These are phyloP conservation scores for Harpagoxenus sublaevis DNA, from an alignment of 2,888 invertebrate genomes.

Conservation along the genomic window DNA sequence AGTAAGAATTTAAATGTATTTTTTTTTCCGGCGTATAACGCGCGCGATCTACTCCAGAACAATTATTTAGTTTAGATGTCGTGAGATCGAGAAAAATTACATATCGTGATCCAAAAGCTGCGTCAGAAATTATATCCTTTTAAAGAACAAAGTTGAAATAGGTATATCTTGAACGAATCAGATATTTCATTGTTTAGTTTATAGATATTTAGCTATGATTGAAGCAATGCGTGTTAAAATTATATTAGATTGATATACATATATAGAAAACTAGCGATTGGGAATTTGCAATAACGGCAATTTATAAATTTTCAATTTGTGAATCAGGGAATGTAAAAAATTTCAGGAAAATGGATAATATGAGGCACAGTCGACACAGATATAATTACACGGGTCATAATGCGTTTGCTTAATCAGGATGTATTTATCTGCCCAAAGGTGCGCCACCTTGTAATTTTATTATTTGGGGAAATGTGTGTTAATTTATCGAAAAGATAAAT, in stretches of 20 bases:
- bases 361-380: not conserved
- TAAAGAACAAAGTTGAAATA: not conserved
- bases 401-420: constrained; percentile 11
- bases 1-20: constrained; percentile 17
- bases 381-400: constrained; percentile 15
- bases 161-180: not conserved
- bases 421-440: constrained; percentile 15
- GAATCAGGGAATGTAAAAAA: not conserved
- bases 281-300: not conserved
- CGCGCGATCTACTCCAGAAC: not conserved
- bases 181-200: not conserved
- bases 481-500: constrained; percentile 30
- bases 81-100: not conserved
- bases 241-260: not conserved
- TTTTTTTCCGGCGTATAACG: not conserved
- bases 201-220: not conserved
- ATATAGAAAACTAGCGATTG: not conserved
- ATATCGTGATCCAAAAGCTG: not conserved
- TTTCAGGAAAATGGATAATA: not conserved
- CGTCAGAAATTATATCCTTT: not conserved
- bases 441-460: too few species aligned
- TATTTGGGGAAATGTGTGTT: too few species aligned
- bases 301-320: not conserved
- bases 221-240: not conserved
- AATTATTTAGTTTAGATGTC: not conserved